These are phyloP conservation scores for Phoxinus phoxinus DNA, from an alignment of 2,113 vertebrate species.

Conservation along the genomic window DNA sequence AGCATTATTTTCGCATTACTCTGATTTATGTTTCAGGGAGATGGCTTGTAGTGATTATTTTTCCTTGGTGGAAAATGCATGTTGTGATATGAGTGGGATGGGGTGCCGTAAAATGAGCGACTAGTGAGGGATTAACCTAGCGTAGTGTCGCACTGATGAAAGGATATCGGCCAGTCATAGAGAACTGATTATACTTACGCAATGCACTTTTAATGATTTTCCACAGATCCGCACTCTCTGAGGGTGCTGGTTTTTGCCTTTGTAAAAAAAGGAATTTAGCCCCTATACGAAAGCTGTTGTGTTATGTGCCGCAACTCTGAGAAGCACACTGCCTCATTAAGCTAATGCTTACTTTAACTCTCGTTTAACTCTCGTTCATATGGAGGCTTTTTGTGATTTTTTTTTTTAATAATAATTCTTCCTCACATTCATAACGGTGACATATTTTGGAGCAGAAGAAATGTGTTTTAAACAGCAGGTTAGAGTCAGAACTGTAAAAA, in stretches of 20 bases:
- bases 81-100: slow-evolving; percentile 19
- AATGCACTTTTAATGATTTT: slow-evolving; percentile 51
- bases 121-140: slow-evolving; percentile 56
- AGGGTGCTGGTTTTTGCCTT: slow-evolving; percentile 41
- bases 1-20: slow-evolving; percentile 52
- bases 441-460: not conserved
- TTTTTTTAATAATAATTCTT: no score
- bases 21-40: slow-evolving; percentile 56
- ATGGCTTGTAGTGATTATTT: slow-evolving; percentile 56
- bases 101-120: slow-evolving; percentile 14
- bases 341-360: slow-evolving; percentile 67
- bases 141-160: slow-evolving; percentile 34
- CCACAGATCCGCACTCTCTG: slow-evolving; percentile 34
- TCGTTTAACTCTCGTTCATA: not conserved
- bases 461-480: not conserved
- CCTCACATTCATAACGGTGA: slow-evolving; percentile 3
- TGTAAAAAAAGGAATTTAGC: slow-evolving; percentile 42
- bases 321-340: slow-evolving; percentile 64
- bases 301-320: slow-evolving; percentile 60
- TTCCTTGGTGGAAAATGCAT: slow-evolving; percentile 32
- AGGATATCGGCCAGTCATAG: slow-evolving; percentile 14
- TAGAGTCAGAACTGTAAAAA: not conserved
- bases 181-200: slow-evolving; percentile 35
- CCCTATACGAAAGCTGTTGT: slow-evolving; percentile 54
- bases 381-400: not conserved